Evolutionary conservation across 2,888 invertebrate genomes (phyloP), one percentile per base, ranked within the genome.

Genomic region (Meandrusa payeni): DNA sequence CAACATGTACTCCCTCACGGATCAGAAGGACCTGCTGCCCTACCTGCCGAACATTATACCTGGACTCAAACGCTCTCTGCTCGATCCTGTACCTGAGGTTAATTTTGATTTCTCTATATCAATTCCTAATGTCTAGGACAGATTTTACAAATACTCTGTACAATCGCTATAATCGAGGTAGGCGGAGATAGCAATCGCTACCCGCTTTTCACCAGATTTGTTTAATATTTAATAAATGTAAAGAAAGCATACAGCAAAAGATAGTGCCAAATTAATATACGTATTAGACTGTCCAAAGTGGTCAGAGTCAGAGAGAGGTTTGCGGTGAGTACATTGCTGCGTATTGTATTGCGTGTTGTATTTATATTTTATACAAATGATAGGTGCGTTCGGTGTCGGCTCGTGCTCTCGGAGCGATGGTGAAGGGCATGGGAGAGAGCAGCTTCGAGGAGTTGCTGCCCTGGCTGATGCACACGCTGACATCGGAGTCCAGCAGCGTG

Each of bases 1-100:
- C 44, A 99, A 99, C 80, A 99, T 99, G 97, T 99, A 99, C 83
- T 98, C 98, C 1, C 88, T 99, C 29, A 99, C 99, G 0, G 99
- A 99, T 83, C 98, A 99, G 78, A 99, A 99, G 88, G 99, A 99
- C 76, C 89, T 99, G 51, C 93, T 95, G 55, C 99, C 99, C 0
- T 99, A 99, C 78, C 88, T 99, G 62, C 96, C 97, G 0, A 96
- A 94, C 33, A 97, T 99, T 53, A 97, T 99, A 50, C 99, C 99
- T 0, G 99, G 99, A 0, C 83, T 99, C 46, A 98, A 99, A 85
- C 95, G 94, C 48, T 98, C 98, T 27, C 88, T 99, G 51, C 87
- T 99, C 34, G 99, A 99, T 87, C 99, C 99, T 0, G 99, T 98
- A 33, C 99, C 99, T 0, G 99, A 99, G 89, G 94, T 93, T 1